Percentiles rank a stretch among this genome's conserved stretches.
phyloP scores from a whole-genome alignment of 2,888 invertebrate species.

The Cerastoderma edule region DNA sequence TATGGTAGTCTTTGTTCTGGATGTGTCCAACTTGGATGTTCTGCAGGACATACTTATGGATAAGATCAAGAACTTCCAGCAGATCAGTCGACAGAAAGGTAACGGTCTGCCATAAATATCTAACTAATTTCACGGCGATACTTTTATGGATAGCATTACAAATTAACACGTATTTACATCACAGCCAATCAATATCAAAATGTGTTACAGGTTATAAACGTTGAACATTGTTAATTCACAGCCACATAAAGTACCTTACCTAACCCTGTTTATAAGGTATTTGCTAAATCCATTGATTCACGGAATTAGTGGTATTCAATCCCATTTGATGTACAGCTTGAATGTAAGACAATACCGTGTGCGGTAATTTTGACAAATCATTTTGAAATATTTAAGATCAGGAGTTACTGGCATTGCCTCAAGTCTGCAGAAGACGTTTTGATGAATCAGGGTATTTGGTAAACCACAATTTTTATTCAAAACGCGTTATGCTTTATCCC shows the following conservation, averaged over 20 bases:
- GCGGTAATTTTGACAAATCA: too few relatives aligned
- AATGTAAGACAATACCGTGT: too few relatives aligned
- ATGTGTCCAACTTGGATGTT: slow-evolving; percentile 30
- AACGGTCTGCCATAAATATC: not conserved
- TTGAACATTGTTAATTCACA: not conserved
- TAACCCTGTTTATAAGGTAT: not conserved
- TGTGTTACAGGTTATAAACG: not conserved
- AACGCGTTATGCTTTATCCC: too few relatives aligned
- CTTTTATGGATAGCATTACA: not conserved
- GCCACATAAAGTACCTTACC: not conserved
- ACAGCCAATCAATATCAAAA: not conserved
- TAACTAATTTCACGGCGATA: not conserved
- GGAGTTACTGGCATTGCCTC: too few relatives aligned
- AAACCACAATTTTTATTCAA: too few relatives aligned
- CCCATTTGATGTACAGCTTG: too few relatives aligned
- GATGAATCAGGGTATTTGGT: too few relatives aligned
- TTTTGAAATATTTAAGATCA: too few relatives aligned
- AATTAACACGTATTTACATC: not conserved
- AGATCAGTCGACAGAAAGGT: slow-evolving; percentile 11
- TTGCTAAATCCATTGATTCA: not conserved
- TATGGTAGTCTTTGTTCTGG: slow-evolving; percentile 39
- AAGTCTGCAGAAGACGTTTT: too few relatives aligned
- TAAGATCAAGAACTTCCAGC: slow-evolving; percentile 25
- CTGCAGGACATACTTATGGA: slow-evolving; percentile 23
- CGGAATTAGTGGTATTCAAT: too few relatives aligned